Percentiles rank a stretch among this genome's conserved stretches.
Conservation (phyloP, 2,888 invertebrate species). For the Anorthoa munda region DNA sequence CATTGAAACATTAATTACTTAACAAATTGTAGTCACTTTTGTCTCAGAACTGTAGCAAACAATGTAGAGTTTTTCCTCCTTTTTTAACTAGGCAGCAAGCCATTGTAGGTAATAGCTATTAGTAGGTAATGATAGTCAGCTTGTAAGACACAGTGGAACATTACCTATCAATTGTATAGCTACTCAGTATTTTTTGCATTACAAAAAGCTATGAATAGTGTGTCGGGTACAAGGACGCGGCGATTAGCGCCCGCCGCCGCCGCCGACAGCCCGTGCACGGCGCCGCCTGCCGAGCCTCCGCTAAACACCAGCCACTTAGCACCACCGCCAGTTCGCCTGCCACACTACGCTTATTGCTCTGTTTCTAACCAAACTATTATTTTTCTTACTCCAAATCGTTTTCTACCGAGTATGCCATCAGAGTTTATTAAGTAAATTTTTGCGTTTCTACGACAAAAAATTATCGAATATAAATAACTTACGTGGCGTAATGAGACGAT, state of each 20-base stretch:
- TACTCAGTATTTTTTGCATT: conserved; percentile 48
- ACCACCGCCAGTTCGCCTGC: conserved; percentile 22
- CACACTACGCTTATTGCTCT: not conserved
- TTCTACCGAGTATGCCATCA: not conserved
- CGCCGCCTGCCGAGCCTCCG: conserved; percentile 68
- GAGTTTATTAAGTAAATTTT: not conserved
- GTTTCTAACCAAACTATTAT: not conserved
- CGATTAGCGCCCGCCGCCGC: conserved; percentile 70
- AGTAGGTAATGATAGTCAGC: conserved; percentile 15
- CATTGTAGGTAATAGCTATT: not conserved
- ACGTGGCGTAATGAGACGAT: not conserved
- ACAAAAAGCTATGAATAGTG: conserved; percentile 48
- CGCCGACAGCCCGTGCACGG: conserved; percentile 24
- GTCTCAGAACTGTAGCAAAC: conserved; percentile 5
- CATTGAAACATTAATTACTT: conserved; percentile 29
- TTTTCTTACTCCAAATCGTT: not conserved
- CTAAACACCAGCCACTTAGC: conserved; percentile 71
- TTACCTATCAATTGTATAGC: conserved; percentile 36
- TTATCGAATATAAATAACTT: not conserved
- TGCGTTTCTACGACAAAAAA: not conserved
- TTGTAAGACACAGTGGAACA: conserved; percentile 28
- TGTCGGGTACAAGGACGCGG: conserved; percentile 70
- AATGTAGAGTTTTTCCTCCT: conserved; percentile 13
- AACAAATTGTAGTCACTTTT: conserved; percentile 16
- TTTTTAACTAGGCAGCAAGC: conserved; percentile 1